Percentiles rank a stretch among this genome's conserved stretches.
These are phyloP conservation scores for Oncorhynchus gorbuscha DNA, from an alignment of 2,113 vertebrate genomes.

Conservation along the genomic window DNA sequence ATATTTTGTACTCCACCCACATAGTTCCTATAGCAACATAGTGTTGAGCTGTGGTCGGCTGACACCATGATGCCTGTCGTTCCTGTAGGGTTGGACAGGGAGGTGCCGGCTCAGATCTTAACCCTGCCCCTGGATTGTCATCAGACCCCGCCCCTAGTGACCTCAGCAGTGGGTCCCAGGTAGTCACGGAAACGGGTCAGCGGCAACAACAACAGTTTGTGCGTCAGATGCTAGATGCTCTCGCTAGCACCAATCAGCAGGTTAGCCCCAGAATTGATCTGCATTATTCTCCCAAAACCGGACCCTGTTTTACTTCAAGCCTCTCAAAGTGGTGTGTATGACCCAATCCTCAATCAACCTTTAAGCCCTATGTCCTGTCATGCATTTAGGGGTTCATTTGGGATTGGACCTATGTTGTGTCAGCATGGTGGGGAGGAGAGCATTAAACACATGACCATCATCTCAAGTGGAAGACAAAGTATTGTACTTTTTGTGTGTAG, in stretches of 20 bases:
- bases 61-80: background rate
- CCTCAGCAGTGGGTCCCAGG: too few relatives aligned
- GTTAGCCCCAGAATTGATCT: constrained; percentile 60
- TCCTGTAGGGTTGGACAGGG: background rate
- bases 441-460: constrained; percentile 80
- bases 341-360: too few relatives aligned
- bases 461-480: constrained; percentile 64
- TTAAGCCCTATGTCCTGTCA: too few relatives aligned
- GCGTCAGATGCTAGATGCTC: constrained; percentile 88
- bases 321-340: too few relatives aligned
- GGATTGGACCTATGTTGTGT: too few relatives aligned
- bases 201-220: constrained; percentile 88
- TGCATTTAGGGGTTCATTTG: background rate
- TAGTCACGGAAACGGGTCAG: too few relatives aligned
- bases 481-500: constrained; percentile 51
- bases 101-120: too few relatives aligned
- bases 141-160: constrained; percentile 72
- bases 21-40: too few relatives aligned
- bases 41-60: too few relatives aligned
- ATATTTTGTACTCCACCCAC: too few relatives aligned
- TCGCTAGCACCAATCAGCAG: constrained; percentile 85
- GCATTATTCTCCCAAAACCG: too few relatives aligned
- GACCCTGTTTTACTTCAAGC: too few relatives aligned
- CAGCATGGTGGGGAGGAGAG: constrained; percentile 26
- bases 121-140: background rate